Base-by-base conservation (phyloP, 2,888 invertebrate species). In the Lissonota sp. region DNA sequence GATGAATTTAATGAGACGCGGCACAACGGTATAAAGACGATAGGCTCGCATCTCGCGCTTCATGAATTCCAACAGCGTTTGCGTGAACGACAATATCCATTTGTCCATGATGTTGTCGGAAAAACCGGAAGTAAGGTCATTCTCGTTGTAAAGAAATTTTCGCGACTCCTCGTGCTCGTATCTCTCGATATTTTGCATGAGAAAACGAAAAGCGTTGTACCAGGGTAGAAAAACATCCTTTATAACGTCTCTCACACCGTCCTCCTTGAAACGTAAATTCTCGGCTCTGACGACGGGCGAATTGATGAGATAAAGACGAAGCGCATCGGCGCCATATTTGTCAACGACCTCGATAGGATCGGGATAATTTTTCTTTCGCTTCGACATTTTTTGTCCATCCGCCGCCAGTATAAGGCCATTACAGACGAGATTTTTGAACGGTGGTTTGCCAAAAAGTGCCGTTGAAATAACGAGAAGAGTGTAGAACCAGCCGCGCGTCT, bases 341-440 rank as follows among this genome's bases (percentile, higher is more conserved):
- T 95, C 93, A 0, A 98, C 96, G 12, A 99, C 95, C 87, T 97
- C 96, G 93, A 98, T 94, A 0, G 99, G 99, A 94, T 99, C 99
- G 0, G 99, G 99, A 93, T 99, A 99, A 92, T 99, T 99, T 93
- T 99, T 98, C 93, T 99, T 99, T 40, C 99, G 95, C 92, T 99
- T 99, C 0, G 99, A 99, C 99, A 99, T 99, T 93, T 99, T 99
- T 91, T 99, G 98, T 0, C 99, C 99, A 94, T 99, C 99, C 46
- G 97, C 93, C n/a, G 99, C 99, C 79, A 99, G 93, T 0, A 99
- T 97, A 76, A 99, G 94, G 1, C 99, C 99, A 92, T 98, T 99
- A 14, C 97, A 98, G 85, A 99, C 98, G 55, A 99, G 94, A 93
- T 99, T 99, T 92, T 99, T 99, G 93, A 98, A 99, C 0, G 99